Evolutionary conservation across 1,140 invertebrate genomes (phyloP).

Genomic region (Asbolus verrucosus): DNA sequence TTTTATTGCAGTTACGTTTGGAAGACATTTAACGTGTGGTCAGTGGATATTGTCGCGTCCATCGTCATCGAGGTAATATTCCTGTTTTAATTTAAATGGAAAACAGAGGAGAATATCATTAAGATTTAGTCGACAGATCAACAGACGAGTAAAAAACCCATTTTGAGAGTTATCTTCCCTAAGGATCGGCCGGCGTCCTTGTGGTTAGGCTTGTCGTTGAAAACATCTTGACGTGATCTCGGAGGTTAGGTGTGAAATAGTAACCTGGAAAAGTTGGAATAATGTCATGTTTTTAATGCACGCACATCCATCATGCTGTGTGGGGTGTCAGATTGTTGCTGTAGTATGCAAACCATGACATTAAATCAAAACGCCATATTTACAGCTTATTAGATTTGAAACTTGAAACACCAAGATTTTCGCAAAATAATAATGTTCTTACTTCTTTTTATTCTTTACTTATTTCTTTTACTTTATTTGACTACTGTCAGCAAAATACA

Average conservation of each 20-base stretch:
- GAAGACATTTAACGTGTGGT: conserved; percentile 11
- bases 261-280: conserved; percentile 32
- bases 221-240: conserved; percentile 37
- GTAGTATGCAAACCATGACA: conserved; percentile 6
- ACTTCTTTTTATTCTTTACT: no score
- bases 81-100: conserved; percentile 25
- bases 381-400: no score
- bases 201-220: conserved; percentile 16
- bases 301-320: conserved; percentile 37
- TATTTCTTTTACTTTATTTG: no score
- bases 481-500: no score
- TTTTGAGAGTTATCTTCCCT: conserved; percentile 33
- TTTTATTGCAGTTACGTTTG: conserved; percentile 11
- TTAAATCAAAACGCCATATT: background rate
- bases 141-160: conserved; percentile 28
- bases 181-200: conserved; percentile 9
- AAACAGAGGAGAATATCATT: conserved; percentile 14
- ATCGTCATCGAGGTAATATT: no score
- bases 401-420: no score
- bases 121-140: conserved; percentile 32
- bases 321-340: conserved; percentile 22
- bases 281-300: conserved; percentile 20
- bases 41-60: background rate
- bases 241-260: conserved; percentile 28
- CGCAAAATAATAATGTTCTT: no score